Conservation (phyloP, 2,888 invertebrate species). For the Mesoligia furuncula region DNA sequence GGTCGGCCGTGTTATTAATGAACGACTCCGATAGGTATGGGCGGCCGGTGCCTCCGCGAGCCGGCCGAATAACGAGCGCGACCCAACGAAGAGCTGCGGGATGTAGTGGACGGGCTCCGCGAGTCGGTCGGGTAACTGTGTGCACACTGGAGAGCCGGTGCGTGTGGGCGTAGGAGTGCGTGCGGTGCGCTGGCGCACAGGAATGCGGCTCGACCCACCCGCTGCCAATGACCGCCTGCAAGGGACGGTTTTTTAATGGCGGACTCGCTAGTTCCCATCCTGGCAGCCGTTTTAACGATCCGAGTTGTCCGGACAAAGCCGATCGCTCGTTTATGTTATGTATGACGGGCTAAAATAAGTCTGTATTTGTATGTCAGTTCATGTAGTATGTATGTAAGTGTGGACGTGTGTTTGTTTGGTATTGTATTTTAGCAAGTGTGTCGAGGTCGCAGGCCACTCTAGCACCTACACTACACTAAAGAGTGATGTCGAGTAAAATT, state of each 20-base stretch:
- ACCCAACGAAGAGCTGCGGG: constrained; percentile 30
- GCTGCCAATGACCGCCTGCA: constrained; percentile 89
- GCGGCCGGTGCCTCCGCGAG: constrained; percentile 71
- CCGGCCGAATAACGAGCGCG: constrained; percentile 68
- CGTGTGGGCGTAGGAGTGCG: constrained; percentile 84
- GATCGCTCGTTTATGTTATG: constrained; percentile 63
- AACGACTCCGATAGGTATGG: constrained; percentile 79
- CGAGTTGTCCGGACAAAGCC: constrained; percentile 76
- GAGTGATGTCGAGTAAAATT: constrained; percentile 60
- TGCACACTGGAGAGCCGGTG: constrained; percentile 71
- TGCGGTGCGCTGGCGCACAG: constrained; percentile 86
- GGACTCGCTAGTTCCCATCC: constrained; percentile 82
- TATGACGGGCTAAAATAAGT: constrained; percentile 60
- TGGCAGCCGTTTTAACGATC: constrained; percentile 82
- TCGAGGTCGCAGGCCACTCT: constrained; percentile 77
- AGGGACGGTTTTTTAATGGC: constrained; percentile 87
- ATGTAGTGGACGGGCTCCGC: constrained; percentile 48
- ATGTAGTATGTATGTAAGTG: constrained; percentile 34
- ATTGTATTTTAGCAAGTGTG: constrained; percentile 74
- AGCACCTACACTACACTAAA: constrained; percentile 68
- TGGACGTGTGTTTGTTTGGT: constrained; percentile 61
- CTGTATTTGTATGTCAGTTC: constrained; percentile 19
- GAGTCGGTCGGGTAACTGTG: constrained; percentile 66
- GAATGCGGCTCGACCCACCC: constrained; percentile 88
- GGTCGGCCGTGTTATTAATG: constrained; percentile 86